phyloP scores from a whole-genome alignment of 2,888 invertebrate genomes.

The Apoda limacodes region DNA sequence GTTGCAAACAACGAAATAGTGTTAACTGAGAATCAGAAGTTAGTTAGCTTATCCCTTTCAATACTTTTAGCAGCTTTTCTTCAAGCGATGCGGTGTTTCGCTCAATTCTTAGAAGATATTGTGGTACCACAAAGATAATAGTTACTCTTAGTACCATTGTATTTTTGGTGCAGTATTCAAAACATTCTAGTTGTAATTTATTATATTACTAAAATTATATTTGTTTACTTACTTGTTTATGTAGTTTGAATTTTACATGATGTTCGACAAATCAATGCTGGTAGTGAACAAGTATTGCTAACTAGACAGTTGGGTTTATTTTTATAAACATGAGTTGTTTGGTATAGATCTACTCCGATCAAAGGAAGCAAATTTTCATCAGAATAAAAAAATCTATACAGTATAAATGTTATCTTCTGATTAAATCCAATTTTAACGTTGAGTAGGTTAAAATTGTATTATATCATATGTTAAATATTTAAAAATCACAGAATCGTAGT shows the following conservation, averaged over 20 bases:
- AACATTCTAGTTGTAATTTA: slow-evolving; percentile 37
- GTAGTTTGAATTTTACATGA: slow-evolving; percentile 31
- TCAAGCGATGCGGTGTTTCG: slow-evolving; percentile 73
- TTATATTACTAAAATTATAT: slow-evolving; percentile 47
- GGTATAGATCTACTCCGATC: no score
- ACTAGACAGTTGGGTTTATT: no score
- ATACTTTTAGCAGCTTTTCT: slow-evolving; percentile 71
- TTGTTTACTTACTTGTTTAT: slow-evolving; percentile 43
- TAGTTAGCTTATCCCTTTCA: slow-evolving; percentile 71
- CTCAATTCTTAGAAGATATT: slow-evolving; percentile 71
- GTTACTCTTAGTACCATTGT: slow-evolving; percentile 31
- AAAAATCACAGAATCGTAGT: no score
- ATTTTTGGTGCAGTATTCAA: slow-evolving; percentile 54
- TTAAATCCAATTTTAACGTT: no score
- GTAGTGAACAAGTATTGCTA: no score
- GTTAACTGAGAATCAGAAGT: slow-evolving; percentile 54
- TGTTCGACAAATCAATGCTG: no score
- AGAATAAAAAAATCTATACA: no score
- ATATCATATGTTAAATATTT: no score
- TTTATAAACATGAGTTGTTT: no score
- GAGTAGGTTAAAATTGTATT: no score
- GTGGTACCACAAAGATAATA: slow-evolving; percentile 59
- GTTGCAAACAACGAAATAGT: slow-evolving; percentile 54
- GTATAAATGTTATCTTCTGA: no score
- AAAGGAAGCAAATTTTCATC: no score